Percentiles rank a stretch among this genome's conserved stretches.
Evolutionary conservation across 2,888 invertebrate genomes (phyloP).

Genomic region (Epirrhoe tristata): DNA sequence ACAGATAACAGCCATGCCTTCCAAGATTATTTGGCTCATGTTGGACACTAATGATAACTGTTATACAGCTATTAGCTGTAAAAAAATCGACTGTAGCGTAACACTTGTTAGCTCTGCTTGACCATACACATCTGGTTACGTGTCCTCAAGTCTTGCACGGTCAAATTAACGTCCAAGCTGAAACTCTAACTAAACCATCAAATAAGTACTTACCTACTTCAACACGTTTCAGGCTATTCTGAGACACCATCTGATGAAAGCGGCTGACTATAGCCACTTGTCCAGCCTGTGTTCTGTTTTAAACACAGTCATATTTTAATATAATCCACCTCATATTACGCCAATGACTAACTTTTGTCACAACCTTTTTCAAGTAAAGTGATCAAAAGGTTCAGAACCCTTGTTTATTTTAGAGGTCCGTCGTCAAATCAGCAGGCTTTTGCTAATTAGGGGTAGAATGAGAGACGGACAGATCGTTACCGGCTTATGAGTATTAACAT

Average conservation of each 20-base stretch:
- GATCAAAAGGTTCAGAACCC: constrained; percentile 6
- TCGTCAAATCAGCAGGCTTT: constrained; percentile 34
- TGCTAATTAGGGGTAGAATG: constrained; percentile 35
- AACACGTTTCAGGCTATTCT: no score
- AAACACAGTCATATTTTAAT: neutral
- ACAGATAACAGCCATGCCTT: neutral
- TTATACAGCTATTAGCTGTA: constrained; percentile 3
- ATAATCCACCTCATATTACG: neutral
- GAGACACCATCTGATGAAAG: no score
- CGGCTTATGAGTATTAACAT: constrained; percentile 21
- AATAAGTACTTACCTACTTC: no score
- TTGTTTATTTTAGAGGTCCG: constrained; percentile 10
- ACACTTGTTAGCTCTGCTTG: neutral
- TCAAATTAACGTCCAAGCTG: no score
- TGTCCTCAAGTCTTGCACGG: no score
- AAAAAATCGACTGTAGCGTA: constrained; percentile 14
- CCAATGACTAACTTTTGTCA: neutral
- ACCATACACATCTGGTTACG: no score
- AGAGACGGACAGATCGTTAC: constrained; percentile 15
- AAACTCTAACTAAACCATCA: no score
- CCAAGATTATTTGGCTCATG: constrained; percentile 2
- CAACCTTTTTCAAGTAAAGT: constrained; percentile 8
- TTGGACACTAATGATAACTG: neutral
- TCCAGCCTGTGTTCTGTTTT: neutral
- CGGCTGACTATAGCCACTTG: no score